These are phyloP conservation scores for Limenitis camilla DNA, from an alignment of 2,888 invertebrate species.

Conservation along the genomic window DNA sequence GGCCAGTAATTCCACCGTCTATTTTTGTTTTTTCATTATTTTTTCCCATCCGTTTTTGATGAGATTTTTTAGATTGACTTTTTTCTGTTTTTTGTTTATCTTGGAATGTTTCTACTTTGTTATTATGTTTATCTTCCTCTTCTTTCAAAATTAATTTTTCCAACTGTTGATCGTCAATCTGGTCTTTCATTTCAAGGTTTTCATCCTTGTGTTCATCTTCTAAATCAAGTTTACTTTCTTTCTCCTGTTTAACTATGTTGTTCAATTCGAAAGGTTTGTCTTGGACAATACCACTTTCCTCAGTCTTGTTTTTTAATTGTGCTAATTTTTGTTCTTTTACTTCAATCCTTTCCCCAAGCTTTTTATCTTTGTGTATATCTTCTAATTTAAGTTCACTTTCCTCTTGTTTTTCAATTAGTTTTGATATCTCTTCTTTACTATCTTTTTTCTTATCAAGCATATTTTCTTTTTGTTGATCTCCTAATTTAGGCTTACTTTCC, in stretches of 20 bases:
- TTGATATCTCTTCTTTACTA: not conserved
- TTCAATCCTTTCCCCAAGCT: not conserved
- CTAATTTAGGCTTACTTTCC: not conserved
- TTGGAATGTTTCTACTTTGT: not conserved
- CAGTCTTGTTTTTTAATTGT: too few relatives aligned
- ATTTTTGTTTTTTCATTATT: slow-evolving; percentile 15
- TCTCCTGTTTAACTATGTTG: not conserved
- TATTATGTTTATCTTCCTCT: not conserved
- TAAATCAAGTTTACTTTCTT: not conserved
- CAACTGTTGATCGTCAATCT: not conserved
- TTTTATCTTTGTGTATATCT: not conserved
- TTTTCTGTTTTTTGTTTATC: slow-evolving; percentile 8
- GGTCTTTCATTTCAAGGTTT: not conserved
- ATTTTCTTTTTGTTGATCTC: too few relatives aligned
- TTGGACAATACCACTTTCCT: too few relatives aligned
- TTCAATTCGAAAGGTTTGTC: too few relatives aligned
- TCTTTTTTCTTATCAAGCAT: not conserved
- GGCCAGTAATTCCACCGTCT: slow-evolving; percentile 15
- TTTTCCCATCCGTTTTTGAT: slow-evolving; percentile 1
- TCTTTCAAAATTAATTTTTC: not conserved
- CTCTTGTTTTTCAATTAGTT: not conserved
- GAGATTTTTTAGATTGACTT: not conserved
- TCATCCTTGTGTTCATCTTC: not conserved
- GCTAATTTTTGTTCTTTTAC: too few relatives aligned
- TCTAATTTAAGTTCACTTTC: not conserved